A percentile compares a stretch with the other conserved stretches of the same genome.
Conservation (phyloP, 2,797 vertebrate genomes). For the Micrastur ruficollis region DNA sequence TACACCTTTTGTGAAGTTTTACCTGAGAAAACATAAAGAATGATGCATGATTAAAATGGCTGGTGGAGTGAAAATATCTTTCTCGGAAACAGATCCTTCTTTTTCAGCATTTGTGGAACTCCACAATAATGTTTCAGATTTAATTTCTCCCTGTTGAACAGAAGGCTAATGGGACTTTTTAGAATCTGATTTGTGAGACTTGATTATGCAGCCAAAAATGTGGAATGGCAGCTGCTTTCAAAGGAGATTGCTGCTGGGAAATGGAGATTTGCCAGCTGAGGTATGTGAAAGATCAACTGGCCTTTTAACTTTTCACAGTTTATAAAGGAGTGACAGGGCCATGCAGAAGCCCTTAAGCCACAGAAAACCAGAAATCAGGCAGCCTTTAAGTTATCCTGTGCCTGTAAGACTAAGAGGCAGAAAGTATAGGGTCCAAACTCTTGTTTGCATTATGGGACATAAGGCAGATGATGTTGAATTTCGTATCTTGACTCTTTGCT, state of each 20-base stretch:
- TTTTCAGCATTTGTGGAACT: slow-evolving; percentile 30
- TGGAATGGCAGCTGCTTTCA: not conserved
- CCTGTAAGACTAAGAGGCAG: not conserved
- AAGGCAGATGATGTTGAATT: not conserved
- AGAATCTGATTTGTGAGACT: not conserved
- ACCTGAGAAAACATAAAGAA: not conserved
- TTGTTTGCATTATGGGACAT: not conserved
- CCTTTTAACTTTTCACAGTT: not conserved
- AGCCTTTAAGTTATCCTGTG: not conserved
- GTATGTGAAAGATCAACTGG: not conserved
- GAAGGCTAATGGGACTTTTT: not conserved
- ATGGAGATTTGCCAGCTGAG: not conserved
- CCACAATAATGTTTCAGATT: not conserved
- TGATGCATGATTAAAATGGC: slow-evolving; percentile 48
- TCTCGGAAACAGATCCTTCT: slow-evolving; percentile 55
- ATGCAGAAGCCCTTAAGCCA: not conserved
- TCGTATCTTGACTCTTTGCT: not conserved
- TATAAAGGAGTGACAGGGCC: not conserved
- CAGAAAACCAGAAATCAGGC: not conserved
- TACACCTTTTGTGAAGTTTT: not conserved
- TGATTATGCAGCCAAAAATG: not conserved
- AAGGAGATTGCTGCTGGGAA: not conserved
- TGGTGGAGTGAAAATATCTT: slow-evolving; percentile 19
- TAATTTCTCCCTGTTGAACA: not conserved
- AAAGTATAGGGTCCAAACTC: not conserved